Evolutionary conservation across 2,888 invertebrate species (phyloP), one percentile per base, ranked within the genome.

Genomic region (Cerastoderma edule): DNA sequence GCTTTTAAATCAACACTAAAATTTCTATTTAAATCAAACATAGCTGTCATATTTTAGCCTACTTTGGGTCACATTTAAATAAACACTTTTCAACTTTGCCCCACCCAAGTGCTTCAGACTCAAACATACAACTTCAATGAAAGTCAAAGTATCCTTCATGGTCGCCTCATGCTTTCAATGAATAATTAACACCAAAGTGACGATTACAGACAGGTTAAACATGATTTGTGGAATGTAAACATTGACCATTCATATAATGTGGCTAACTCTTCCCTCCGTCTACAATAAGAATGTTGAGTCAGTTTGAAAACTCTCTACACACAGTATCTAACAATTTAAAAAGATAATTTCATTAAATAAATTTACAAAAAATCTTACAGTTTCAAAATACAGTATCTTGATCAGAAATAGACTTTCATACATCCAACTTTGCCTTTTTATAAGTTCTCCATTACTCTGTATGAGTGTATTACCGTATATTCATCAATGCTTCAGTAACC

Each of bases 31-130:
- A n/a, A 24, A 35, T n/a, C 60, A 22, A 24, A 33, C 39, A 60
- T 60, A 39, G 60, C 60, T 60, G 60, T 44, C 60, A 60, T 60
- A 60, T 60, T 60, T 60, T 22, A 60, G 39, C 60, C 60, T 27
- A 60, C 60, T 60, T 39, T 39, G 60, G 30, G 33, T 39, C 60
- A 60, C 60, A 39, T 60, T 60, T 33, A 60, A 60, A 60, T 33
- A 60, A 60, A 60, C 60, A 60, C 60, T 60, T 60, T 60, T 60
- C 39, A 22, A 39, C 39, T 39, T 24, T 39, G 60, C 60, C 60
- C 35, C 39, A 60, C 60, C 60, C 60, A 32, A 27, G 39, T 22
- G 35, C 60, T 60, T 39, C 39, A 60, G 39, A 33, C 13, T 60
- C 10, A 60, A 60, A 60, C 5, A 50, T 1, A 2, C 10, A 22